These are phyloP conservation scores for Hylaeus anthracinus DNA, from an alignment of 1,140 invertebrate species.

Conservation along the genomic window DNA sequence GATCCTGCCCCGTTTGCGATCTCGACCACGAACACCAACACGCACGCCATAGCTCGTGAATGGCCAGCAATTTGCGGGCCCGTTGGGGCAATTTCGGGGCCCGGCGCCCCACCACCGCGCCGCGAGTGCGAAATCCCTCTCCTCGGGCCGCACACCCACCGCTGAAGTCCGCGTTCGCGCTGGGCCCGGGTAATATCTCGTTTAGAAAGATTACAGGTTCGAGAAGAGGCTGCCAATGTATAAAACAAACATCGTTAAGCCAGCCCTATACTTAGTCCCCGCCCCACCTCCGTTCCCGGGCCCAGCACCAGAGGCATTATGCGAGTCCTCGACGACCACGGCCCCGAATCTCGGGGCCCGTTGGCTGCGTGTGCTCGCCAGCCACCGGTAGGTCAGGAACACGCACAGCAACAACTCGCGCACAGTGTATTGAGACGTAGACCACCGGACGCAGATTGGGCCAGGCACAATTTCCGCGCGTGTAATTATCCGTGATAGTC, in stretches of 20 bases:
- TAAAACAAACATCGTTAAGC: constrained; percentile 83
- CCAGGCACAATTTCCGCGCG: constrained; percentile 60
- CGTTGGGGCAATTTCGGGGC: constrained; percentile 57
- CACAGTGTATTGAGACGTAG: constrained; percentile 61
- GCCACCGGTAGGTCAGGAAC: constrained; percentile 41
- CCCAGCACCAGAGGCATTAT: constrained; percentile 47
- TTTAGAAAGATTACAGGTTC: constrained; percentile 82
- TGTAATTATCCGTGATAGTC: constrained; percentile 64
- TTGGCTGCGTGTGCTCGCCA: constrained; percentile 17
- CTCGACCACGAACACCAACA: not conserved
- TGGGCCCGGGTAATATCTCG: constrained; percentile 78
- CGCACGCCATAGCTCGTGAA: constrained; percentile 50
- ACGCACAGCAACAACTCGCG: constrained; percentile 3
- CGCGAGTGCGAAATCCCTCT: constrained; percentile 17
- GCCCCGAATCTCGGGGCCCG: not conserved
- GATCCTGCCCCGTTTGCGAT: constrained; percentile 26
- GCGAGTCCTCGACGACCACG: not conserved
- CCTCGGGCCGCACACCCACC: constrained; percentile 50
- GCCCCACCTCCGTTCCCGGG: constrained; percentile 50
- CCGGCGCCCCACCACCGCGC: constrained; percentile 1
- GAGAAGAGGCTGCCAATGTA: constrained; percentile 81
- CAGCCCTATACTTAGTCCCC: constrained; percentile 79
- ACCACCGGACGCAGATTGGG: constrained; percentile 58
- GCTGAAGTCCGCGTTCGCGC: constrained; percentile 42
- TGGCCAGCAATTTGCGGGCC: constrained; percentile 52